A percentile compares a stretch with the other conserved stretches of the same genome.
Conservation (phyloP, 2,113 vertebrate genomes). For the Oplegnathus fasciatus region DNA sequence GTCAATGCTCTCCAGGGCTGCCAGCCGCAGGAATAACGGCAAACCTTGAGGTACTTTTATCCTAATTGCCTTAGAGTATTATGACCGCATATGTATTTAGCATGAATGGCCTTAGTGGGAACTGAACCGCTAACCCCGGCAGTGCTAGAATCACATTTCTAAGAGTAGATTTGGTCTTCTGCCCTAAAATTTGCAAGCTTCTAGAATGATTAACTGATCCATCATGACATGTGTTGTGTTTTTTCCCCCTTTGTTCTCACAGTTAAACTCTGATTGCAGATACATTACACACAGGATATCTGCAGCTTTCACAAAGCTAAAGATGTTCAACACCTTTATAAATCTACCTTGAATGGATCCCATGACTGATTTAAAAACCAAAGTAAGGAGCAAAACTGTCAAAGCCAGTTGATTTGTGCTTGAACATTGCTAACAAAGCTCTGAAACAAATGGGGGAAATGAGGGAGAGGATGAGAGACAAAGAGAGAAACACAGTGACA, state of each 20-base stretch:
- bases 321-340: not conserved
- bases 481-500: not conserved
- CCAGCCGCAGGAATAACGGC: not conserved
- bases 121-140: not conserved
- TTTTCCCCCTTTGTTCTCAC: not conserved
- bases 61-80: not conserved
- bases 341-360: not conserved
- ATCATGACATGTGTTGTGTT: not conserved
- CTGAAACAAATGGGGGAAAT: not conserved
- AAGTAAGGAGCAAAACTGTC: not conserved
- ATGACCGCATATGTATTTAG: not conserved
- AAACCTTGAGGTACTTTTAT: conserved; percentile 13
- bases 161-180: not conserved
- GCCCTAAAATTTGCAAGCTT: not conserved
- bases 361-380: not conserved
- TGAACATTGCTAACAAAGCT: not conserved
- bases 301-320: not conserved
- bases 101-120: not conserved
- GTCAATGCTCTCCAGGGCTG: not conserved
- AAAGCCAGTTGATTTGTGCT: not conserved
- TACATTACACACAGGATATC: not conserved
- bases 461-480: not conserved
- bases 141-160: not conserved
- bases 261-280: not conserved
- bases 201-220: not conserved